Evolutionary conservation across 2,888 invertebrate genomes (phyloP).

Genomic region (Stomorhina lunata): DNA sequence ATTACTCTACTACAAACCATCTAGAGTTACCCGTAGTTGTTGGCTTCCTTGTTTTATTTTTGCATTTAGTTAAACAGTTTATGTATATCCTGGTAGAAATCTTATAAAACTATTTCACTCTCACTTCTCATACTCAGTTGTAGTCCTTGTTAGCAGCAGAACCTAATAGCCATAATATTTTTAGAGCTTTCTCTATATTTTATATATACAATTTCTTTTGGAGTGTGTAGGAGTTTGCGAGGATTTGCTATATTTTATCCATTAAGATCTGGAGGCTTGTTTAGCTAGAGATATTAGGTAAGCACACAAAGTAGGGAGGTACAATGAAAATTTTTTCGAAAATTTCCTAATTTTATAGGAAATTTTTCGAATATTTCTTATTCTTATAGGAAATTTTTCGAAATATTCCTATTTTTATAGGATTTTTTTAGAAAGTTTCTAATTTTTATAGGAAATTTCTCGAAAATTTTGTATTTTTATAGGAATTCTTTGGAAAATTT

Average conservation of each 20-base stretch:
- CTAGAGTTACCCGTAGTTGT: not conserved
- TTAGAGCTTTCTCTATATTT: not conserved
- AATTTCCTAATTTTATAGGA: no score
- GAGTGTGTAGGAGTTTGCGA: not conserved
- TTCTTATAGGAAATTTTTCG: no score
- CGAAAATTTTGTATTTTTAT: no score
- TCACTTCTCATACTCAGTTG: not conserved
- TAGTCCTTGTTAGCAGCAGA: not conserved
- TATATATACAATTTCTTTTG: no score
- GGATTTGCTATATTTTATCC: constrained; percentile 21
- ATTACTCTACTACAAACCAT: not conserved
- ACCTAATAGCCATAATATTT: not conserved
- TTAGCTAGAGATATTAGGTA: constrained; percentile 3
- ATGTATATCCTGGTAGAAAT: not conserved
- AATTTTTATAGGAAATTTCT: no score
- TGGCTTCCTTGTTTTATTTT: not conserved
- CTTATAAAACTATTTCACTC: constrained; percentile 14
- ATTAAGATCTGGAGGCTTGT: constrained; percentile 7
- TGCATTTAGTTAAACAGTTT: constrained; percentile 10
- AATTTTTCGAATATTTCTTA: no score
- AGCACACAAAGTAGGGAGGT: not conserved
- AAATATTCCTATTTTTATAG: no score
- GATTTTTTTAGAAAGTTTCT: no score
- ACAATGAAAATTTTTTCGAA: no score
- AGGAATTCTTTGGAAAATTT: no score